phyloP scores from a whole-genome alignment of 1,140 invertebrate species.

The Drosophila watanabei region DNA sequence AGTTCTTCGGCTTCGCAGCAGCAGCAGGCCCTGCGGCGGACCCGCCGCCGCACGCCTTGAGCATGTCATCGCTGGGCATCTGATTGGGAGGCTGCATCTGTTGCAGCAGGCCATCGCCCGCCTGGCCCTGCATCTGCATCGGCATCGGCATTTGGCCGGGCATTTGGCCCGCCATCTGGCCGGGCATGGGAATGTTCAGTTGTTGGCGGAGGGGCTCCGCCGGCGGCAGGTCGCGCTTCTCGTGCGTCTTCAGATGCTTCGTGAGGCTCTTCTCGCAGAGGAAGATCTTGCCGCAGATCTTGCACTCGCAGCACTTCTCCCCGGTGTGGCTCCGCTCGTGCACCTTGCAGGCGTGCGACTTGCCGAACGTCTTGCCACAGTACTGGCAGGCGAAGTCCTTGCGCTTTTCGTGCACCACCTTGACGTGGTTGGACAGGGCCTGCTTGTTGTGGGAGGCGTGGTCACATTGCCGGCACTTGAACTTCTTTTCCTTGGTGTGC shows the following conservation, averaged over 20 bases:
- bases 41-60: constrained; percentile 75
- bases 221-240: constrained; percentile 77
- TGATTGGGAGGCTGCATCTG: constrained; percentile 37
- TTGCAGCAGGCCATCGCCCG: constrained; percentile 37
- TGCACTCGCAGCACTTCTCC: constrained; percentile 85
- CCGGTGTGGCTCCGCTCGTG: constrained; percentile 86
- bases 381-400: constrained; percentile 84
- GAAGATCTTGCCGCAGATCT: constrained; percentile 82
- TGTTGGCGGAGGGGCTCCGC: constrained; percentile 61
- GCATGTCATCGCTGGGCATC: constrained; percentile 61
- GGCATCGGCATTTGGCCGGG: constrained; percentile 28
- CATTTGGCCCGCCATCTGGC: constrained; percentile 30
- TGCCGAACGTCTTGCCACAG: constrained; percentile 83
- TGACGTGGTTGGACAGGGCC: constrained; percentile 75
- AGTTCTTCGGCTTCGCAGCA: constrained; percentile 64
- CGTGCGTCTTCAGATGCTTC: constrained; percentile 82
- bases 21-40: constrained; percentile 39
- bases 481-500: constrained; percentile 83
- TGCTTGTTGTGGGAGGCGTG: constrained; percentile 82
- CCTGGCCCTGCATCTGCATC: constrained; percentile 32
- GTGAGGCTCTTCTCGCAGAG: constrained; percentile 79
- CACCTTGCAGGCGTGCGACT: constrained; percentile 80
- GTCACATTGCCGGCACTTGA: constrained; percentile 77
- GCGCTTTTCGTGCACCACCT: constrained; percentile 81
- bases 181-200: constrained; percentile 69